These are phyloP conservation scores for Buteo buteo DNA, from an alignment of 2,113 vertebrate species.

Conservation along the genomic window DNA sequence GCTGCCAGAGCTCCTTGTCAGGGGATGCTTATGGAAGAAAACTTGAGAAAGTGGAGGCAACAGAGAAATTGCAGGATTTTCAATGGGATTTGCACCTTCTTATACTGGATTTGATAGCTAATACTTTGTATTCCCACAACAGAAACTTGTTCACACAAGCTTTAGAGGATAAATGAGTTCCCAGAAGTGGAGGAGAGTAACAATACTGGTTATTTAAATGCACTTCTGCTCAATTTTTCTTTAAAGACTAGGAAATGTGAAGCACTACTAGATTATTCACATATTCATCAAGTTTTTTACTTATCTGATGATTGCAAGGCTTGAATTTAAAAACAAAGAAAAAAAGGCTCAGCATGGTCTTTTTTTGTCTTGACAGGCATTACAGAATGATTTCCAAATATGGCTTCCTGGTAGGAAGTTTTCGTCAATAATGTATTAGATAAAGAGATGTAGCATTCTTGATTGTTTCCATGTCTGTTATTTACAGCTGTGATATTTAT, in stretches of 20 bases:
- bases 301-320: conserved; percentile 71
- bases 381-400: conserved; percentile 76
- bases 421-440: conserved; percentile 73
- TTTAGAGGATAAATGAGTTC: not conserved
- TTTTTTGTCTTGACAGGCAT: conserved; percentile 61
- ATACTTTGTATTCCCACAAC: not conserved
- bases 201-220: not conserved
- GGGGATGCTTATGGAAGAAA: not conserved
- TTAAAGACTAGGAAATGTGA: not conserved
- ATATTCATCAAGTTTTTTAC: not conserved
- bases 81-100: not conserved
- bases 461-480: not conserved
- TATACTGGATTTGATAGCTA: not conserved
- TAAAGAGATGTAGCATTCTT: not conserved
- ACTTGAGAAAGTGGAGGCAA: not conserved
- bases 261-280: not conserved
- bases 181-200: not conserved
- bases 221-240: not conserved
- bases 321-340: conserved; percentile 48
- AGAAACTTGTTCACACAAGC: not conserved
- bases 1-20: not conserved
- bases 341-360: not conserved
- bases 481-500: not conserved
- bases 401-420: conserved; percentile 68
- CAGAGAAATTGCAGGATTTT: not conserved